A percentile compares a stretch with the other conserved stretches of the same genome.
Evolutionary conservation across 2,797 vertebrate species (phyloP).

Genomic region (Bradypodion pumilum): DNA sequence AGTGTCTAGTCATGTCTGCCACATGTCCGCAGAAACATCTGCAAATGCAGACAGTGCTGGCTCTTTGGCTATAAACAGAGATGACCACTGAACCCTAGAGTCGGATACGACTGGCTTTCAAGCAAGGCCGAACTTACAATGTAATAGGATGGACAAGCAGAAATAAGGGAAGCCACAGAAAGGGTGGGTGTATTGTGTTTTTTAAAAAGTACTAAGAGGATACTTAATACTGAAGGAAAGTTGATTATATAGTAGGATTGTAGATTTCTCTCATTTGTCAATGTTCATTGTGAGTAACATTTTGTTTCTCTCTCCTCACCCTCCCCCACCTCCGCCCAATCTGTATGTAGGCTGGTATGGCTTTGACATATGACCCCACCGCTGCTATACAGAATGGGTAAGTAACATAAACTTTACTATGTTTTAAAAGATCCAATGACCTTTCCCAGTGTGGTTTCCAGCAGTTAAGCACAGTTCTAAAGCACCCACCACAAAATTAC

Average conservation of each 20-base stretch:
- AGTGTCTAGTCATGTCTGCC: no score
- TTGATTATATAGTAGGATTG: neutral
- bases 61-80: no score
- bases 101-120: no score
- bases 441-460: slow-evolving; percentile 43
- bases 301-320: slow-evolving; percentile 59
- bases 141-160: neutral
- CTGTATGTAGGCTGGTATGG: slow-evolving; percentile 89
- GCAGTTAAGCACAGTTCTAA: slow-evolving; percentile 35
- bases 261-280: neutral
- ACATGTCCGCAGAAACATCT: no score
- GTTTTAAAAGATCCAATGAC: slow-evolving; percentile 35
- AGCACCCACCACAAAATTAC: slow-evolving; percentile 28
- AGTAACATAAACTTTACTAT: slow-evolving; percentile 70
- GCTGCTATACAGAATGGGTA: slow-evolving; percentile 97
- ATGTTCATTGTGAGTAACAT: slow-evolving; percentile 46
- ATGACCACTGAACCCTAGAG: no score
- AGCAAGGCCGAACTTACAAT: no score
- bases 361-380: slow-evolving; percentile 93
- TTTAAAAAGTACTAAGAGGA: slow-evolving; percentile 31
- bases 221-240: slow-evolving; percentile 49
- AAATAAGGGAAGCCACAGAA: neutral
- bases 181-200: slow-evolving; percentile 17
- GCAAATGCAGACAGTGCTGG: no score
- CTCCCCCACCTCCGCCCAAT: no score